Conservation (phyloP, 2,888 invertebrate species). For the Petrophora chlorosata region DNA sequence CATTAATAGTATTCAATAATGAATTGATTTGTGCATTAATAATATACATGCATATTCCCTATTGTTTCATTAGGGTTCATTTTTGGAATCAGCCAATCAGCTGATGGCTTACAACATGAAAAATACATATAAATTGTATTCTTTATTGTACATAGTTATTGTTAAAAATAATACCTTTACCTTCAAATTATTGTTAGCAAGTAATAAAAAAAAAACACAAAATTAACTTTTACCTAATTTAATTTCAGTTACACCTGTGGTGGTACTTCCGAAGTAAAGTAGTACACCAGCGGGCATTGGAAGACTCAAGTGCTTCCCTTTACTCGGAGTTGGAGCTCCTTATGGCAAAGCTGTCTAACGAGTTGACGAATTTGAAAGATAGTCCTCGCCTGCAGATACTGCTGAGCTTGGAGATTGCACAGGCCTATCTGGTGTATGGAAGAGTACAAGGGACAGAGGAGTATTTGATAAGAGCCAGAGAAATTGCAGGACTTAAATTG, state of each 20-base stretch:
- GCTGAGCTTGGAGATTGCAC: slow-evolving; percentile 80
- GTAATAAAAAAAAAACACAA: too few species aligned
- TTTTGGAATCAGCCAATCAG: too few species aligned
- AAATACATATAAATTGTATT: too few species aligned
- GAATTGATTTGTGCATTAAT: too few species aligned
- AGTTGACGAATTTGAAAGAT: slow-evolving; percentile 54
- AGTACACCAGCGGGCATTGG: slow-evolving; percentile 89
- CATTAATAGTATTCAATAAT: too few species aligned
- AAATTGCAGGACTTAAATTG: slow-evolving; percentile 86
- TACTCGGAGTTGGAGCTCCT: slow-evolving; percentile 83
- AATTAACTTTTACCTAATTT: not conserved
- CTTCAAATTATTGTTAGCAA: too few species aligned
- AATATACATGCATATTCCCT: too few species aligned
- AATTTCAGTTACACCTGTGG: slow-evolving; percentile 79
- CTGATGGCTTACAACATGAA: too few species aligned
- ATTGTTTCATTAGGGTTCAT: too few species aligned
- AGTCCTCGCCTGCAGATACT: slow-evolving; percentile 66
- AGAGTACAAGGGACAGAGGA: slow-evolving; percentile 88
- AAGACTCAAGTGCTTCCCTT: slow-evolving; percentile 88
- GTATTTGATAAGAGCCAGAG: slow-evolving; percentile 85
- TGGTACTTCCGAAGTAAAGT: slow-evolving; percentile 90
- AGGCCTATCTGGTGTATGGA: slow-evolving; percentile 89
- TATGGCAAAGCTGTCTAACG: slow-evolving; percentile 71
- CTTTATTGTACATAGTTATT: too few species aligned
- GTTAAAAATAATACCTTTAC: too few species aligned